A percentile compares a stretch with the other conserved stretches of the same genome.
phyloP scores from a whole-genome alignment of 2,797 vertebrate genomes.

The Luscinia luscinia region DNA sequence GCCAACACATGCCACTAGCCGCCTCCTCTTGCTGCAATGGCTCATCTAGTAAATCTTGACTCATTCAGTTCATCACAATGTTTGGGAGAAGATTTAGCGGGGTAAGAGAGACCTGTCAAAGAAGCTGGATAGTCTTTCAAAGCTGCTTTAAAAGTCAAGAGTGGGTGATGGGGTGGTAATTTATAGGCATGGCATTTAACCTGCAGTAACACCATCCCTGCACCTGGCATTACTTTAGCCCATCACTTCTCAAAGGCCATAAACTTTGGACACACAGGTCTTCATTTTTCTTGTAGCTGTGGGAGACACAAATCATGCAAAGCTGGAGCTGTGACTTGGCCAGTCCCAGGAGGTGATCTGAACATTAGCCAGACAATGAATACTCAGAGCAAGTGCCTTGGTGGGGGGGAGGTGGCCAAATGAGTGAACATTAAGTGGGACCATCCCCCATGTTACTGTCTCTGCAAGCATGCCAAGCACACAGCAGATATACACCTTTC shows the following conservation, averaged over 20 bases:
- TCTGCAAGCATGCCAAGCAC: slow-evolving; percentile 28
- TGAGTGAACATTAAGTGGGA: background rate
- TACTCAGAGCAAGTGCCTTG: background rate
- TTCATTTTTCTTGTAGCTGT: slow-evolving; percentile 61
- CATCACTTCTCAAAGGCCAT: slow-evolving; percentile 66
- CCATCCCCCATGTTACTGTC: accelerated
- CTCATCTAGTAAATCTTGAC: slow-evolving; percentile 29
- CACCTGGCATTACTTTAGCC: slow-evolving; percentile 60
- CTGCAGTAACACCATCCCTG: slow-evolving; percentile 44
- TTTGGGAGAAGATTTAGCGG: slow-evolving; percentile 64
- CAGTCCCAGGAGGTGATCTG: slow-evolving; percentile 29
- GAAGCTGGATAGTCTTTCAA: slow-evolving; percentile 39
- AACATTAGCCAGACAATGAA: slow-evolving; percentile 40
- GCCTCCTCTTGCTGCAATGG: background rate
- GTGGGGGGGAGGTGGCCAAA: background rate
- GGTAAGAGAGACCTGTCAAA: slow-evolving; percentile 60
- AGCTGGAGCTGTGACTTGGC: slow-evolving; percentile 43
- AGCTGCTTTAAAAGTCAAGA: slow-evolving; percentile 37
- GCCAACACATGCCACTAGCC: background rate
- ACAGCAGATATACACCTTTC: background rate
- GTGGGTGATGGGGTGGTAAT: background rate
- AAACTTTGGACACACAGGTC: slow-evolving; percentile 49
- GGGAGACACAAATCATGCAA: slow-evolving; percentile 64
- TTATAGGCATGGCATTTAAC: slow-evolving; percentile 68
- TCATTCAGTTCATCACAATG: slow-evolving; percentile 23